Conservation (phyloP, 2,113 vertebrate genomes). For the Peucedramus taeniatus region DNA sequence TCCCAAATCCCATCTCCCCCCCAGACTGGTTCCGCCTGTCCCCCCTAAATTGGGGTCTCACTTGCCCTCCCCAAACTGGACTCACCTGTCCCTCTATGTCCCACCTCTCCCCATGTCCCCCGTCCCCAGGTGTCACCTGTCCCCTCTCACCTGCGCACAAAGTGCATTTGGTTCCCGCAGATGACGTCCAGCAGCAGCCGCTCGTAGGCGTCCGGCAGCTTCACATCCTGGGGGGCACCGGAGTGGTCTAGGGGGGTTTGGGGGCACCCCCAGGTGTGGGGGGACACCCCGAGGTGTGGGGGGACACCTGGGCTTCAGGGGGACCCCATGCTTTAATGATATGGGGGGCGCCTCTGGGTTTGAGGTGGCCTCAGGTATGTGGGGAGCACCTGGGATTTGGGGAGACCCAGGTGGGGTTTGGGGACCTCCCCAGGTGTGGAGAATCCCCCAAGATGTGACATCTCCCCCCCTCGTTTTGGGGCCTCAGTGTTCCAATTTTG, state of each 20-base stretch:
- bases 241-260: no score
- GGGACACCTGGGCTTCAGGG: neutral
- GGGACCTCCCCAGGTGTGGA: neutral
- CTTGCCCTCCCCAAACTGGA: neutral
- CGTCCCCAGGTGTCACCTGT: neutral
- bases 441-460: neutral
- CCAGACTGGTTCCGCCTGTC: neutral
- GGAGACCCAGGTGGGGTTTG: neutral
- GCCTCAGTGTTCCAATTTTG: neutral
- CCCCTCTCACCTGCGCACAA: neutral
- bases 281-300: neutral
- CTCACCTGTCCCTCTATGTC: neutral
- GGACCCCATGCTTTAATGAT: rapidly evolving
- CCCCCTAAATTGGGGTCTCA: neutral
- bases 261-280: neutral
- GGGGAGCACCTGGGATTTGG: neutral
- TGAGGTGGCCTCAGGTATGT: no score
- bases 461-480: neutral
- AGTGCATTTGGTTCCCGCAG: neutral
- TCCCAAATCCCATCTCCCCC: neutral
- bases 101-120: neutral
- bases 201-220: neutral
- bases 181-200: neutral
- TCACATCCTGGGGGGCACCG: neutral
- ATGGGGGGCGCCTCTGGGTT: neutral